Conservation (phyloP, 2,797 vertebrate species). For the Gymnopithys bicolor region DNA sequence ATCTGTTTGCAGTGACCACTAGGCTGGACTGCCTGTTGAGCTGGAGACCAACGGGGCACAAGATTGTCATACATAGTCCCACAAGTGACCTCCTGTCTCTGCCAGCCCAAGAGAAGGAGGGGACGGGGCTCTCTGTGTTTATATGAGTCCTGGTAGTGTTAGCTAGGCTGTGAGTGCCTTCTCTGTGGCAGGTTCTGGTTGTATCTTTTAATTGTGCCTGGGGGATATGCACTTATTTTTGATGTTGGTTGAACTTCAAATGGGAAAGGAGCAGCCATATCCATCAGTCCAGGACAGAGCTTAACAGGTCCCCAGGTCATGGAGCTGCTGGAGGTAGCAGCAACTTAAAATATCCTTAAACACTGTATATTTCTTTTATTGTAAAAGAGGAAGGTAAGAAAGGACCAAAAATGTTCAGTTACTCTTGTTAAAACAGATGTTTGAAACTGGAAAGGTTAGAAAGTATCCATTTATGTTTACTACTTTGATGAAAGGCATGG, state of each 20-base stretch:
- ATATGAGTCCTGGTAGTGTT: not conserved
- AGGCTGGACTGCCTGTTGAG: not conserved
- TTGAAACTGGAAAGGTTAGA: not conserved
- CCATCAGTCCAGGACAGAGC: rapidly evolving
- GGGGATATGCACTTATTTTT: rapidly evolving
- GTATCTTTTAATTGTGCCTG: rapidly evolving
- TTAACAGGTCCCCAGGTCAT: not conserved
- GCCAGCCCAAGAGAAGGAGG: not conserved
- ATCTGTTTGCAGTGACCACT: not conserved
- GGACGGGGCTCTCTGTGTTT: rapidly evolving
- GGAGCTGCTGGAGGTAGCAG: not conserved
- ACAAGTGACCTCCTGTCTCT: not conserved
- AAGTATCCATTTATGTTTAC: not conserved
- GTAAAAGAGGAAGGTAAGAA: not conserved
- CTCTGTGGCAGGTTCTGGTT: not conserved
- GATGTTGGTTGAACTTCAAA: not conserved
- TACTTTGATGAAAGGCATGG: not conserved
- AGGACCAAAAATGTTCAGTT: not conserved
- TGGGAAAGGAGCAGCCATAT: rapidly evolving
- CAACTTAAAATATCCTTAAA: not conserved
- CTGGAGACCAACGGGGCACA: rapidly evolving
- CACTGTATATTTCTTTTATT: rapidly evolving
- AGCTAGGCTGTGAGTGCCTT: not conserved
- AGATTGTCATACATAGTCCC: not conserved
- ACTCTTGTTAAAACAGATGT: not conserved